Evolutionary conservation across 2,113 vertebrate genomes (phyloP).

Genomic region (Trichomycterus rosablanca): DNA sequence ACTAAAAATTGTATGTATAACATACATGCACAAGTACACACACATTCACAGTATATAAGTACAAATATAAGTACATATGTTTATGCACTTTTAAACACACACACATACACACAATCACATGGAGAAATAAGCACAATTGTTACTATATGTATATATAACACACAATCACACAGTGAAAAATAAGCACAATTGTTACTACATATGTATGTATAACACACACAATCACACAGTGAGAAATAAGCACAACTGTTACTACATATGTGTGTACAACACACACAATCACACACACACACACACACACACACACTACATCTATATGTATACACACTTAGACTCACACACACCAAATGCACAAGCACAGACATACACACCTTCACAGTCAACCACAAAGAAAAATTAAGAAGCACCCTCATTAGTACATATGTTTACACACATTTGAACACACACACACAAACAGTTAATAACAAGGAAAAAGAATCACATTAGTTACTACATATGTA

Average conservation of each 20-base stretch:
- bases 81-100: constrained; percentile 46
- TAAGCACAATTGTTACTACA: too few species aligned
- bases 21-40: not conserved
- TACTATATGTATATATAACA: not conserved
- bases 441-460: constrained; percentile 24
- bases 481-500: not conserved
- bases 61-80: not conserved
- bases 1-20: too few species aligned
- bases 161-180: not conserved
- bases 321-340: not conserved
- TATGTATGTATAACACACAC: too few species aligned
- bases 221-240: not conserved
- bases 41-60: not conserved
- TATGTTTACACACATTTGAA: constrained; percentile 48
- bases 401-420: too few species aligned
- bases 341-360: not conserved
- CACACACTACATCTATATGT: too few species aligned
- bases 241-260: too few species aligned
- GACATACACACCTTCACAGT: not conserved
- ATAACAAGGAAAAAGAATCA: too few species aligned
- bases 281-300: not conserved
- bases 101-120: constrained; percentile 13
- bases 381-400: too few species aligned
- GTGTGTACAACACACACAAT: not conserved
- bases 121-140: too few species aligned